Evolutionary conservation across 2,888 invertebrate species (phyloP).

Genomic region (Cephus rjabovi): DNA sequence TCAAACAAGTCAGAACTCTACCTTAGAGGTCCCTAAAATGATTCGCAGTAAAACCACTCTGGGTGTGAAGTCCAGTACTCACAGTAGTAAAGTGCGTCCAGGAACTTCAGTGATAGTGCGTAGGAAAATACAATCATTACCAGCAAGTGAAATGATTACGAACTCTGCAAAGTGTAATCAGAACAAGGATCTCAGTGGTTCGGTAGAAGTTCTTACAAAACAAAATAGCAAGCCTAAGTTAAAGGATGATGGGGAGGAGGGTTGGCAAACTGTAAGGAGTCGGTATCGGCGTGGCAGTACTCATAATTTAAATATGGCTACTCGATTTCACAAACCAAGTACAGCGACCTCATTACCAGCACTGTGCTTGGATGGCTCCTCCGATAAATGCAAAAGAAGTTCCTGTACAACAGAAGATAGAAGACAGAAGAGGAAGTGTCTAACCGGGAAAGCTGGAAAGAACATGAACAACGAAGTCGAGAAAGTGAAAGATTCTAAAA

Average conservation of each 20-base stretch:
- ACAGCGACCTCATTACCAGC: conserved; percentile 87
- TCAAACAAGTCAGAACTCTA: not conserved
- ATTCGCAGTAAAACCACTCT: conserved; percentile 60
- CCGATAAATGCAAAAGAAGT: conserved; percentile 52
- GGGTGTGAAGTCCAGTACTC: conserved; percentile 26
- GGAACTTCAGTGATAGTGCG: conserved; percentile 52
- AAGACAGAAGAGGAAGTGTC: conserved; percentile 38
- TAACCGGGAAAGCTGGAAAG: conserved; percentile 46
- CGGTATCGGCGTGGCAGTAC: conserved; percentile 76
- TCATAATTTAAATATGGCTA: conserved; percentile 72
- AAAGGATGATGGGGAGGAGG: conserved; percentile 69
- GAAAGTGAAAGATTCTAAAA: conserved; percentile 61
- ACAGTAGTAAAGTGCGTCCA: conserved; percentile 26
- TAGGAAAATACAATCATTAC: conserved; percentile 41
- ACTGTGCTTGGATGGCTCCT: conserved; percentile 65
- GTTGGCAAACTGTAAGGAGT: conserved; percentile 92
- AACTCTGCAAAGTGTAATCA: conserved; percentile 25
- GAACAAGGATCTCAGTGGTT: conserved; percentile 53
- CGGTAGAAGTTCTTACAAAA: conserved; percentile 47
- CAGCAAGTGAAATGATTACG: not conserved
- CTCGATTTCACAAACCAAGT: conserved; percentile 84
- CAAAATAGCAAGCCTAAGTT: conserved; percentile 32
- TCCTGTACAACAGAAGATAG: conserved; percentile 48
- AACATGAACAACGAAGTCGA: conserved; percentile 47
- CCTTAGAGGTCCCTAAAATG: conserved; percentile 48